A percentile compares a stretch with the other conserved stretches of the same genome.
These are phyloP conservation scores for Acanthosepion lycidas DNA, from an alignment of 2,888 invertebrate genomes.

Conservation along the genomic window DNA sequence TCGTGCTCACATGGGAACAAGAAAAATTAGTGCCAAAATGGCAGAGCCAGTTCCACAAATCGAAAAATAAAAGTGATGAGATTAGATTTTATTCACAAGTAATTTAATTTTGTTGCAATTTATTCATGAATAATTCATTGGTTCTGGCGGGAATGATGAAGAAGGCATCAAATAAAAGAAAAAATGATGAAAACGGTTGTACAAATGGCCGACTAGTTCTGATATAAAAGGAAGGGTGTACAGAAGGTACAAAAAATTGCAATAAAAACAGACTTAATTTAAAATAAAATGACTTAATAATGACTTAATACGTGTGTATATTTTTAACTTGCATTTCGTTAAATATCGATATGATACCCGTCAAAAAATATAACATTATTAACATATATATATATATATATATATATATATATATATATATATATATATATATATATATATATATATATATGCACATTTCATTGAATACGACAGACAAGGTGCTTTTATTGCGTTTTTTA, in stretches of 20 bases:
- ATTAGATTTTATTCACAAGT: not conserved
- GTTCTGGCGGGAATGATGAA: not conserved
- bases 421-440: too few species aligned
- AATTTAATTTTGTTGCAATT: not conserved
- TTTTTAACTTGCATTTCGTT: too few species aligned
- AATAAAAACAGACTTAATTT: not conserved
- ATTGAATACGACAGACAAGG: too few species aligned
- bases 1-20: not conserved
- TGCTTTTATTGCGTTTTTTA: too few species aligned
- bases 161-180: not conserved
- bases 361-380: too few species aligned
- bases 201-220: not conserved
- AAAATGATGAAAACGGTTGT: not conserved
- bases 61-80: conserved; percentile 33
- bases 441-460: too few species aligned
- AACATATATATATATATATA: too few species aligned
- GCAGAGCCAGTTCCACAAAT: not conserved
- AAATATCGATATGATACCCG: too few species aligned
- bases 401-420: too few species aligned
- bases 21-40: not conserved
- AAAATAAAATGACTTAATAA: not conserved
- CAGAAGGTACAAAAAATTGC: not conserved
- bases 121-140: not conserved
- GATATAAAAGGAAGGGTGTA: not conserved
- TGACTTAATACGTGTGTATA: too few species aligned